Evolutionary conservation across 1,140 invertebrate genomes (phyloP).

Genomic region (Gryon sp.): DNA sequence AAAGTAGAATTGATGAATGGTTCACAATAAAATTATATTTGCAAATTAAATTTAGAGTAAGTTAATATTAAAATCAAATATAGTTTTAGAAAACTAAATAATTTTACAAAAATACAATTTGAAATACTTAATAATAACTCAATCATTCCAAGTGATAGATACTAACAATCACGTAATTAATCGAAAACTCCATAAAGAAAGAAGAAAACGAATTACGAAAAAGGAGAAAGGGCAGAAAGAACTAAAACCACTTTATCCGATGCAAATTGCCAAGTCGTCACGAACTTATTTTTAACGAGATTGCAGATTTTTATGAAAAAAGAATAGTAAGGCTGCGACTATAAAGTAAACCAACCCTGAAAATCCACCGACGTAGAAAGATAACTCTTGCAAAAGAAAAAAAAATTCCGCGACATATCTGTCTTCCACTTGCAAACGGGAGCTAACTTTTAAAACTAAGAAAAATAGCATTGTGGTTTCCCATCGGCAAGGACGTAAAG

Average conservation of each 20-base stretch:
- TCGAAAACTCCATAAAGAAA: neutral
- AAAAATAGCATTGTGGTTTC: constrained; percentile 48
- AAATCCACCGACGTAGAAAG: constrained; percentile 39
- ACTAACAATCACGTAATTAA: neutral
- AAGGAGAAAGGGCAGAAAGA: neutral
- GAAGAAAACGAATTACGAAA: neutral
- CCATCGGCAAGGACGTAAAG: constrained; percentile 22
- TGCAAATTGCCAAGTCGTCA: constrained; percentile 41
- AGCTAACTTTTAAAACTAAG: constrained; percentile 36
- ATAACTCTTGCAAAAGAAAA: constrained; percentile 31
- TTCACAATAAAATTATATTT: too few species aligned
- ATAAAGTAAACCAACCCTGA: constrained; percentile 29
- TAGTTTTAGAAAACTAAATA: too few species aligned
- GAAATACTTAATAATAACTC: too few species aligned
- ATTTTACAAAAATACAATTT: too few species aligned
- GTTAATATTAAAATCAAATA: too few species aligned
- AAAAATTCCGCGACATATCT: constrained; percentile 38
- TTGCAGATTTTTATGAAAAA: constrained; percentile 41
- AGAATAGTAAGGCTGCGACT: constrained; percentile 18
- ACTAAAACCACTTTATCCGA: constrained; percentile 28
- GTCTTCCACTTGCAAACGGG: constrained; percentile 23
- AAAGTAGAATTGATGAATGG: too few species aligned
- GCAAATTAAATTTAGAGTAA: too few species aligned
- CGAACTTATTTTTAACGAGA: constrained; percentile 48
- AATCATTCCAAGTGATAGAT: too few species aligned